Evolutionary conservation across 1,140 invertebrate species (phyloP).

Genomic region (Phocides pigmalion): DNA sequence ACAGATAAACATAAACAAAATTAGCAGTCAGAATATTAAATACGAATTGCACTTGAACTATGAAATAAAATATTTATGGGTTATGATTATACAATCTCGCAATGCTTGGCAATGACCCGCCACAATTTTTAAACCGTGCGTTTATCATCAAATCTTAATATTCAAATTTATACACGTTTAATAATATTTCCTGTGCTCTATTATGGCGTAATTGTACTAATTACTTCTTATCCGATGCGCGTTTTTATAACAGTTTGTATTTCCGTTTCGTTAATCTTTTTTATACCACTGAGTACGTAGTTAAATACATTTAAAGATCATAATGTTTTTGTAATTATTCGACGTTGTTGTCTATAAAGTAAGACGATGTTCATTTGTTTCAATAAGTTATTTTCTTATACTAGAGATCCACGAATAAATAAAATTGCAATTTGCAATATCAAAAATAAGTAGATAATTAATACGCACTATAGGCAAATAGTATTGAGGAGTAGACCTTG

Average conservation of each 20-base stretch:
- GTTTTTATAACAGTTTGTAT: conserved; percentile 11
- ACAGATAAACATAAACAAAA: neutral
- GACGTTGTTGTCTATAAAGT: no score
- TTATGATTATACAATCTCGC: conserved; percentile 35
- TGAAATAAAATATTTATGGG: conserved; percentile 15
- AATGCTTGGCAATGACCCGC: conserved; percentile 49
- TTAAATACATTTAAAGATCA: no score
- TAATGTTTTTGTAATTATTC: no score
- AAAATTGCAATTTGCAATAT: no score
- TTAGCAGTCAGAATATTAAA: neutral
- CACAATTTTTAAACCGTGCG: neutral
- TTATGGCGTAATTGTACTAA: conserved; percentile 9
- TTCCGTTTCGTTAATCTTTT: conserved; percentile 9
- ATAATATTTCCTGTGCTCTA: conserved; percentile 8
- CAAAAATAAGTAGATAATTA: no score
- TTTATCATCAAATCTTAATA: conserved; percentile 34
- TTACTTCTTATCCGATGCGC: conserved; percentile 7
- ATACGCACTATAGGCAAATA: no score
- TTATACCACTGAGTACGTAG: no score
- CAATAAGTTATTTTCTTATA: no score
- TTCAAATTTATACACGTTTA: conserved; percentile 16
- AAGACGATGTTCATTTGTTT: no score
- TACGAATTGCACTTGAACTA: neutral
- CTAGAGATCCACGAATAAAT: no score
- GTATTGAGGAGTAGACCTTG: no score